Base-by-base conservation (phyloP, 2,888 invertebrate genomes). In the Mimumesa dahlbomi region DNA sequence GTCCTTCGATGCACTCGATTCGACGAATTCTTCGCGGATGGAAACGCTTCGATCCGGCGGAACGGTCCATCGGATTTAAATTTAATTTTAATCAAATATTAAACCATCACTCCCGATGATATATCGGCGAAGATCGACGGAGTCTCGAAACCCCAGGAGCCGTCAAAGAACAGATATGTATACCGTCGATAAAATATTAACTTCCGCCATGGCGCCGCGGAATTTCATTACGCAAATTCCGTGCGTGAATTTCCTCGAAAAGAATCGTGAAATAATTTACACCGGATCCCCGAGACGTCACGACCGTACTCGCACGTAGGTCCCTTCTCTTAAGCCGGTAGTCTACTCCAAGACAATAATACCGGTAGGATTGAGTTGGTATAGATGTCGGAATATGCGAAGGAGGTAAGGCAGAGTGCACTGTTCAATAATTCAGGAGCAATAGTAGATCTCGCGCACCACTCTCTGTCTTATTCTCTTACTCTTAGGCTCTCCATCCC, bases 351-450 rank as follows among this genome's bases (percentile, higher is more conserved):
- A 76, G 80, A 77, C 80, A 81, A 81, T 82, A 82, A 82, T 71
- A 71, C 78, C 62, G 71, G 49, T 46, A 50, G 71, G 73, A 79
- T 78, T 74, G 78, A 81, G 72, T 53, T 58, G 57, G 64, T 67
- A 75, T 72, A 69, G 81, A 66, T 73, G 70, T 58, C 49, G 46
- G 81, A 78, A 79, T 81, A 78, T 73, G 75, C 73, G 78, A 68
- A 71, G 71, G 59, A 73, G 81, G 70, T 68, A 77, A 74, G 72
- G 68, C 63, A 79, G 71, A 77, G 83, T 73, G 82, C 81, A 77
- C 77, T 81, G 82, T 82, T 85, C 81, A 85, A 85, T 85, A 85
- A 85, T 85, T 83, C 85, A 85, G 67, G 73, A 80, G 81, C 81
- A 66, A 81, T 75, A 77, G 67, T 62, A 64, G 52, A 68, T 57